Percentiles rank a stretch among this genome's conserved stretches.
Evolutionary conservation across 2,888 invertebrate genomes (phyloP).

Genomic region (Drosophila crucigera): DNA sequence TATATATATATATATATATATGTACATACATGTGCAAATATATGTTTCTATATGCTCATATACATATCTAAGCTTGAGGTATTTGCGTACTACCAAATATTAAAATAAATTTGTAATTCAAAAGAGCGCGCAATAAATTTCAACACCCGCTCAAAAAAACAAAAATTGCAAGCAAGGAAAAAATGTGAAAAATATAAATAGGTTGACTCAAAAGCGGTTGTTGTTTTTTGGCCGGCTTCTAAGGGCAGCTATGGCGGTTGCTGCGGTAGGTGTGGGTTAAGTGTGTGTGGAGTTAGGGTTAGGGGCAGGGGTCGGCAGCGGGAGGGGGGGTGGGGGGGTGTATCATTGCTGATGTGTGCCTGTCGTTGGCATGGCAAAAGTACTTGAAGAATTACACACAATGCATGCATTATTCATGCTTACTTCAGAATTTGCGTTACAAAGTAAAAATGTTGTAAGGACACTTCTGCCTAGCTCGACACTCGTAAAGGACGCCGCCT

Average conservation of each 20-base stretch:
- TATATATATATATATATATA: background rate
- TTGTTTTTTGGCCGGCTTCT: background rate
- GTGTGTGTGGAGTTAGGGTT: background rate
- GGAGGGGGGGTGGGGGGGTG: background rate
- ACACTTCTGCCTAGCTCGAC: constrained; percentile 69
- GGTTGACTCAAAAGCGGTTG: constrained; percentile 56
- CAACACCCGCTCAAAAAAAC: constrained; percentile 47
- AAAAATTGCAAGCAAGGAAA: constrained; percentile 4
- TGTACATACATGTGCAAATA: background rate
- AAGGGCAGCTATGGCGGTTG: background rate
- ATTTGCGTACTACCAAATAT: constrained; percentile 51
- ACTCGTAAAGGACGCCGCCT: constrained; percentile 22
- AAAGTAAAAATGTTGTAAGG: constrained; percentile 78
- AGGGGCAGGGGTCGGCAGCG: background rate
- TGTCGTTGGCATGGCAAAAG: constrained; percentile 77
- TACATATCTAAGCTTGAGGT: constrained; percentile 42
- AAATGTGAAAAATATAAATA: constrained; percentile 63
- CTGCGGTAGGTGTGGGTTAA: background rate
- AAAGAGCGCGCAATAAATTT: constrained; percentile 72
- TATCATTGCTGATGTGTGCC: constrained; percentile 62
- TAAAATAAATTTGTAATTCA: constrained; percentile 78
- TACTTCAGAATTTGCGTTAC: constrained; percentile 80
- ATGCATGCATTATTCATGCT: constrained; percentile 79
- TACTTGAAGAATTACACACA: constrained; percentile 79
- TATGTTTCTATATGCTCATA: constrained; percentile 8